Conservation (phyloP, 2,113 vertebrate genomes). For the Archocentrus centrarchus region DNA sequence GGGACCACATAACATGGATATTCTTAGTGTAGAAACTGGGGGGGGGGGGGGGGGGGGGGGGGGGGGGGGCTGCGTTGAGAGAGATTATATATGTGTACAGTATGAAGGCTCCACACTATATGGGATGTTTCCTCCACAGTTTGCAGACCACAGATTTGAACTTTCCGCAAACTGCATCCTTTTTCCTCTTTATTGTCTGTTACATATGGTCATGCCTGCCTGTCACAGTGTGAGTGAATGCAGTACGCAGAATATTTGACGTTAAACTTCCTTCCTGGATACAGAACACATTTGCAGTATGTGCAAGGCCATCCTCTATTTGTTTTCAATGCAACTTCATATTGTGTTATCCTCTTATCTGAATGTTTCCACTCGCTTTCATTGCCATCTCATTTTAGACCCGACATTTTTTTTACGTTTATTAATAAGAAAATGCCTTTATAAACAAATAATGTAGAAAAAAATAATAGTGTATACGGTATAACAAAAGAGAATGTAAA, state of each 20-base stretch:
- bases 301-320: slow-evolving; percentile 22
- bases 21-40: background rate
- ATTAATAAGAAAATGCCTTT: too few relatives aligned
- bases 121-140: background rate
- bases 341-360: slow-evolving; percentile 46
- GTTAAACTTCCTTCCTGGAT: background rate
- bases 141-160: background rate
- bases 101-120: background rate
- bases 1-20: background rate
- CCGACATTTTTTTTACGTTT: slow-evolving; percentile 3
- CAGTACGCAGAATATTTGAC: background rate
- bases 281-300: background rate
- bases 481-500: too few relatives aligned
- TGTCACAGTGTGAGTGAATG: background rate
- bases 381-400: slow-evolving; percentile 31
- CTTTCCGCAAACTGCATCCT: too few relatives aligned
- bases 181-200: background rate
- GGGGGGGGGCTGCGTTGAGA: background rate
- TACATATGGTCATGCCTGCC: background rate
- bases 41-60: too few relatives aligned
- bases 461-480: too few relatives aligned
- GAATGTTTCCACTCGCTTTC: slow-evolving; percentile 9
- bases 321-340: slow-evolving; percentile 15
- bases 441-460: too few relatives aligned
- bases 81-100: slow-evolving; percentile 27